phyloP scores from a whole-genome alignment of 2,797 vertebrate genomes.

The Siniperca scherzeri region DNA sequence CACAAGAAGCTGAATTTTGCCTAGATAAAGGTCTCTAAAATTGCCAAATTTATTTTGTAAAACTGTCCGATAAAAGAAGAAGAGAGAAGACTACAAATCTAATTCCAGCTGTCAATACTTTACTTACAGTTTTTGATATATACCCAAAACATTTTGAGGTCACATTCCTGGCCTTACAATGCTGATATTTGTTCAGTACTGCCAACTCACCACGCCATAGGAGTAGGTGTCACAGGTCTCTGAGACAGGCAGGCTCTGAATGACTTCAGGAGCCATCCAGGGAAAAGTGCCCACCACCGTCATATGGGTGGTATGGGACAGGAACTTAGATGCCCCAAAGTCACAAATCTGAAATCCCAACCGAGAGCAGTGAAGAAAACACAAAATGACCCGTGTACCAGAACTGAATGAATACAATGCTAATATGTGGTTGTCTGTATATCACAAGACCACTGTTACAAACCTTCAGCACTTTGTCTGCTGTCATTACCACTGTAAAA shows the following conservation, averaged over 20 bases:
- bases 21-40: not conserved
- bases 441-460: conserved; percentile 3
- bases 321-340: conserved; percentile 97
- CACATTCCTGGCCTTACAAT: not conserved
- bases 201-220: conserved; percentile 94
- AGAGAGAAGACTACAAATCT: not conserved
- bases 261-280: conserved; percentile 99
- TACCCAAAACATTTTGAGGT: too few species aligned
- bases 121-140: too few species aligned
- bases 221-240: conserved; percentile 98
- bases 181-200: not conserved
- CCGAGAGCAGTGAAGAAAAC: conserved; percentile 12
- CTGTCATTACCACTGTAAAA: conserved; percentile 94
- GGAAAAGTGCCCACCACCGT: conserved; percentile 98
- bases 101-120: not conserved
- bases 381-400: not conserved
- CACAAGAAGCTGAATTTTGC: not conserved
- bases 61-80: not conserved
- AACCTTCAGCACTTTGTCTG: conserved; percentile 96
- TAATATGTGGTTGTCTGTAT: not conserved
- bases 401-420: not conserved
- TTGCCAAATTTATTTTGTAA: not conserved
- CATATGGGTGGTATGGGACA: conserved; percentile 98
- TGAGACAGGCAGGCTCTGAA: conserved; percentile 96
- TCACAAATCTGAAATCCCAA: conserved; percentile 91